Percentiles rank a stretch among this genome's conserved stretches.
Evolutionary conservation across 2,888 invertebrate species (phyloP).

Genomic region (Lottia scabra): DNA sequence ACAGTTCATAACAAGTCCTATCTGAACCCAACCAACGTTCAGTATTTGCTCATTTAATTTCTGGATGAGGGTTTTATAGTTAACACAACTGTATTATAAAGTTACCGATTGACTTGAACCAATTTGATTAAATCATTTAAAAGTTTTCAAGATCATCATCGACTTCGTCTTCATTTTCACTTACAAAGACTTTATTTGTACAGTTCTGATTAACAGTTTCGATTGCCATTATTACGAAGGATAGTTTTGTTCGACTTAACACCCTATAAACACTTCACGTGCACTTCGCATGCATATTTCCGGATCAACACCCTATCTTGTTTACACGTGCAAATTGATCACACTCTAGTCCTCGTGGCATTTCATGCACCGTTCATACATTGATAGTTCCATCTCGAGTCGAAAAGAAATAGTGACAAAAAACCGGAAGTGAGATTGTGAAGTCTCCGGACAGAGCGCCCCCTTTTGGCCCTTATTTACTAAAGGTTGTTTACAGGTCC

Average conservation of each 20-base stretch:
- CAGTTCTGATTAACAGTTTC: not conserved
- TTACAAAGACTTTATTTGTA: too few species aligned
- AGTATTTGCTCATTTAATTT: too few species aligned
- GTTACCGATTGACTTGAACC: too few species aligned
- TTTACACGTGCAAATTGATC: constrained; percentile 3
- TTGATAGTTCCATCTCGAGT: too few species aligned
- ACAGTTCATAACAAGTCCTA: too few species aligned
- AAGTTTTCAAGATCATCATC: not conserved
- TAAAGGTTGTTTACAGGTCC: not conserved
- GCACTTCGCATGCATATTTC: not conserved
- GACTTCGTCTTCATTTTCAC: too few species aligned
- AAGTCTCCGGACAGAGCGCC: not conserved
- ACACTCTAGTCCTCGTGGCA: not conserved
- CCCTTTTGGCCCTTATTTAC: constrained; percentile 2
- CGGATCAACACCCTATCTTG: not conserved
- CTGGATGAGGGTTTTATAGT: too few species aligned
- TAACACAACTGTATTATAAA: too few species aligned
- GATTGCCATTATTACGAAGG: not conserved
- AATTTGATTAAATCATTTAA: not conserved
- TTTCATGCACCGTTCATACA: too few species aligned
- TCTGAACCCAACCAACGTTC: too few species aligned
- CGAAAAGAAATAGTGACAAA: not conserved
- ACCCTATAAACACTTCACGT: constrained; percentile 2
- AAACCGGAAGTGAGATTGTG: not conserved
- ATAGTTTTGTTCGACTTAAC: not conserved